Evolutionary conservation across 2,888 invertebrate species (phyloP), one percentile per base, ranked within the genome.

Genomic region (Meloe dianella): DNA sequence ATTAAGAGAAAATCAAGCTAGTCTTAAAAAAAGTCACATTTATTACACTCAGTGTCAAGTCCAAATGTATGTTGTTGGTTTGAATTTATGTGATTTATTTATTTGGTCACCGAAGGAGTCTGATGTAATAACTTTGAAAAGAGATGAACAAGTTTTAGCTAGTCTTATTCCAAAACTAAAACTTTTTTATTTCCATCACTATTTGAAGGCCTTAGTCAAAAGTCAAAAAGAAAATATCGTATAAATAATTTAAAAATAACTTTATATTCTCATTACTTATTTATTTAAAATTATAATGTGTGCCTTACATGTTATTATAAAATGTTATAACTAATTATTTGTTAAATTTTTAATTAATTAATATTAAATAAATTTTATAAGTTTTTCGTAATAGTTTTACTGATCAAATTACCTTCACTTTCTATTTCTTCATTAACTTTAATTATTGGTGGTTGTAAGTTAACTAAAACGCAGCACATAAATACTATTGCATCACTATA

Each of bases 401-500:
- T 20, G 1, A 54, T 22, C 24, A n/a, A n/a, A n/a, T n/a, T n/a
- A n/a, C n/a, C 2, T 29, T 20, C 22, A 17, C 24, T n/a, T 30
- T 63, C 14, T 57, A 7, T 22, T 10, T 10, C 27, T 24, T 32
- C 57, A 2, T 57, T 22, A 22, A 20, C 24, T 57, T 59, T 59
- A 22, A 58, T 64, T 6, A 64, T 64, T 22, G 64, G 65, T 17
- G 65, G 61, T 27, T 65, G 61, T 29, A 65, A 54, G 57, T 66
- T 68, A 10, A 64, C 66, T 30, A 68, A 66, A 32, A 63, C 59
- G 27, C 63, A 63, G 22, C 65, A 66, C 20, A 68, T 63, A n/a
- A 32, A 35, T 10, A 60, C 8, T 41, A 68, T 60, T 10, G 38
- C 63, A 38, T 66, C 66, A n/a, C 8, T 5, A 22, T 54, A 60